Conservation (phyloP, 2,888 invertebrate species). For the Plagodis dolabraria region DNA sequence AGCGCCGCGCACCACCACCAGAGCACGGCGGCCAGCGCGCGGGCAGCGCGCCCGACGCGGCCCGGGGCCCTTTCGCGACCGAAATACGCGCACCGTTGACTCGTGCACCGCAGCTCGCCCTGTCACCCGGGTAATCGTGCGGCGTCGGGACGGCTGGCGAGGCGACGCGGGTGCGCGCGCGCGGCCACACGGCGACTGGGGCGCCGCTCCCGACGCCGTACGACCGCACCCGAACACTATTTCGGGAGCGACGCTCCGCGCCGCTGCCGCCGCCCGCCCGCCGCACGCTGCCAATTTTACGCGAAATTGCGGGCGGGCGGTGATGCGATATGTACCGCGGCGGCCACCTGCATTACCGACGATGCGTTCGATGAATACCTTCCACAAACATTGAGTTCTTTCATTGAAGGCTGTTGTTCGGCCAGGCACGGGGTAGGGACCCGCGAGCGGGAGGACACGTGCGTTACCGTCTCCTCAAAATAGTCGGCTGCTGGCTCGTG, state of each 20-base stretch:
- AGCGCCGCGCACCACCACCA: constrained; percentile 84
- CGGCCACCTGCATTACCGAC: constrained; percentile 66
- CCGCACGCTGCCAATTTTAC: constrained; percentile 83
- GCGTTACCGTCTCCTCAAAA: constrained; percentile 49
- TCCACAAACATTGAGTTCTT: constrained; percentile 52
- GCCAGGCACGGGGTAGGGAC: constrained; percentile 2
- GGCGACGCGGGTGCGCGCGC: constrained; percentile 82
- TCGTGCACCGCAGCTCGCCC: constrained; percentile 67
- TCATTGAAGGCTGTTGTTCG: constrained; percentile 45
- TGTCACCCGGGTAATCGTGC: constrained; percentile 66
- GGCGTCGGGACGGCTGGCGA: constrained; percentile 69
- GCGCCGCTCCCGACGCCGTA: constrained; percentile 76
- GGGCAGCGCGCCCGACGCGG: constrained; percentile 80
- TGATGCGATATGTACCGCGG: constrained; percentile 81
- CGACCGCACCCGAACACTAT: constrained; percentile 84
- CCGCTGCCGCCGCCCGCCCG: constrained; percentile 79
- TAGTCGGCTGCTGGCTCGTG: constrained; percentile 74
- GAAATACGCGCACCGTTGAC: constrained; percentile 79
- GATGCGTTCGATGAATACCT: constrained; percentile 47
- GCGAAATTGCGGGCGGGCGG: constrained; percentile 85
- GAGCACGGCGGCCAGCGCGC: constrained; percentile 84
- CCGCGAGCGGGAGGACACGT: constrained; percentile 21
- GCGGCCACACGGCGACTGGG: constrained; percentile 83
- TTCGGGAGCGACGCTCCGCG: constrained; percentile 82
- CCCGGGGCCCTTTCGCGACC: constrained; percentile 79